Evolutionary conservation across 2,888 invertebrate species (phyloP).

Genomic region (Pherbina coryleti): DNA sequence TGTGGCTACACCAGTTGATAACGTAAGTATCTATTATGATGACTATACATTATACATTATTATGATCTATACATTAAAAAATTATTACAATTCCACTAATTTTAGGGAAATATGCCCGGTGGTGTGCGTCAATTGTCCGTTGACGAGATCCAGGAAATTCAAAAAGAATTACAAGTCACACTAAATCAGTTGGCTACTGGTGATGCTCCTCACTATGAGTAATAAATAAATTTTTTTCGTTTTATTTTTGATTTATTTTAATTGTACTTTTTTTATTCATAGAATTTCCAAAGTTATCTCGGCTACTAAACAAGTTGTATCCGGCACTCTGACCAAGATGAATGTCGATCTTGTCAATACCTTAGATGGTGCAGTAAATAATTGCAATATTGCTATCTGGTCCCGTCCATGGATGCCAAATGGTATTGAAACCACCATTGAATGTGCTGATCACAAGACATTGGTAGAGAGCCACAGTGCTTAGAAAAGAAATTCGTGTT

Average conservation of each 20-base stretch:
- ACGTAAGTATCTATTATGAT: neutral
- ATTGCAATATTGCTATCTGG: constrained; percentile 53
- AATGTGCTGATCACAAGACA: constrained; percentile 50
- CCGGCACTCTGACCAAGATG: constrained; percentile 47
- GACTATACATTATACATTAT: no score
- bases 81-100: neutral
- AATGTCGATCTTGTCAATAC: constrained; percentile 50
- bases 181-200: constrained; percentile 40
- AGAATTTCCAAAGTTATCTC: constrained; percentile 52
- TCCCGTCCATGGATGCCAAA: constrained; percentile 53
- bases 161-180: neutral
- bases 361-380: constrained; percentile 41
- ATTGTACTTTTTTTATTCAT: neutral
- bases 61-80: no score
- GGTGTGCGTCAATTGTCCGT: neutral
- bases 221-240: neutral
- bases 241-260: neutral
- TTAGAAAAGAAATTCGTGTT: no score
- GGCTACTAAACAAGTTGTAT: constrained; percentile 49
- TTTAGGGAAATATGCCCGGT: neutral
- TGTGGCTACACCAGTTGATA: neutral
- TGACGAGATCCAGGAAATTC: neutral
- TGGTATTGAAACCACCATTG: constrained; percentile 47
- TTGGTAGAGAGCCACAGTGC: constrained; percentile 47
- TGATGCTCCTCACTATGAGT: constrained; percentile 50